Evolutionary conservation across 2,888 invertebrate species (phyloP).

Genomic region (Colostygia pectinataria): DNA sequence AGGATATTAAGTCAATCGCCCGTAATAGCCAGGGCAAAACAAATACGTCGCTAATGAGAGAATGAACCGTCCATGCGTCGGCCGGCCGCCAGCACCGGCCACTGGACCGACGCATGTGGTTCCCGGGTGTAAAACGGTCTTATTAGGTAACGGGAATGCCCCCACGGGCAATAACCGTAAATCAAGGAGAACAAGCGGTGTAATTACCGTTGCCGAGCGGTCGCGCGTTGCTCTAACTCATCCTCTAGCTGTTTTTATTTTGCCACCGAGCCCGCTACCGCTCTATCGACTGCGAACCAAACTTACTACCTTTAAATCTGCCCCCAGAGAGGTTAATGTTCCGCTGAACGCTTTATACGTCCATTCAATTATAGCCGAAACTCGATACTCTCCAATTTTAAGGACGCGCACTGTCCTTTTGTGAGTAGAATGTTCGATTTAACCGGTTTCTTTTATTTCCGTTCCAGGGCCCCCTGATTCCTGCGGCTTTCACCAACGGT

Average conservation of each 20-base stretch:
- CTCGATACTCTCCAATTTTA: constrained; percentile 49
- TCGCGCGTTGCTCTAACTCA: constrained; percentile 80
- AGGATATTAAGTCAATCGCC: constrained; percentile 75
- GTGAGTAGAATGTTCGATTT: constrained; percentile 19
- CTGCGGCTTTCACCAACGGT: constrained; percentile 99
- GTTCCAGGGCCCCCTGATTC: constrained; percentile 97
- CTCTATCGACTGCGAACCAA: constrained; percentile 77
- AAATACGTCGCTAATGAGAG: constrained; percentile 78
- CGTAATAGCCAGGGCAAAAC: constrained; percentile 72
- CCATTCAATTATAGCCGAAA: constrained; percentile 66
- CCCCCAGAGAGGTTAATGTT: constrained; percentile 73
- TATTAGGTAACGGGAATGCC: constrained; percentile 82
- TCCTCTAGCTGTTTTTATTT: constrained; percentile 80
- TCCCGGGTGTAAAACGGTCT: constrained; percentile 80
- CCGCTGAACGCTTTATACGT: constrained; percentile 68
- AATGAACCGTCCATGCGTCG: constrained; percentile 68
- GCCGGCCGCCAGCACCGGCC: constrained; percentile 44
- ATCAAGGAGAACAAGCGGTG: constrained; percentile 83
- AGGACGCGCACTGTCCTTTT: constrained; percentile 30
- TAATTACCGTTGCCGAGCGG: constrained; percentile 82
- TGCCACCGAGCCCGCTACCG: constrained; percentile 69
- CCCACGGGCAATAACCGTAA: constrained; percentile 84
- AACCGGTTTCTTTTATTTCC: constrained; percentile 46
- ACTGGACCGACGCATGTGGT: constrained; percentile 71
- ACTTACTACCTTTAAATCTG: constrained; percentile 80